These are phyloP conservation scores for Cheilosia impressa DNA, from an alignment of 2,888 invertebrate genomes.

Conservation along the genomic window DNA sequence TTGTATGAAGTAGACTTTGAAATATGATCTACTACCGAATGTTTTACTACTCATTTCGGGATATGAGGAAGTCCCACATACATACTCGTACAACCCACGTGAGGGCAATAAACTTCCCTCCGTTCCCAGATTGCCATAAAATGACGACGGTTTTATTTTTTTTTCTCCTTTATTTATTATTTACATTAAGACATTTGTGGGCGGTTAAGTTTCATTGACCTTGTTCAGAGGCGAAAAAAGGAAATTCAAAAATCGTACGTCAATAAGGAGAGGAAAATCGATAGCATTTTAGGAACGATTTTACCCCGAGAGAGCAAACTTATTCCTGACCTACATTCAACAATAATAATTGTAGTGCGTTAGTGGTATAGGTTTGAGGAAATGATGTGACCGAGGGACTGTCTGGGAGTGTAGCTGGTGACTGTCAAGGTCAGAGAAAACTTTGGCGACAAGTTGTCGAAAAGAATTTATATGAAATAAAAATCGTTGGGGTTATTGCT, in stretches of 20 bases:
- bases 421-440: constrained; percentile 16
- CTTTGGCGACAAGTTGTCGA: constrained; percentile 32
- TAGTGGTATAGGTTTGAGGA: not conserved
- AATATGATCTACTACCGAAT: not conserved
- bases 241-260: not conserved
- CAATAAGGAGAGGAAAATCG: constrained; percentile 18
- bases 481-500: not conserved
- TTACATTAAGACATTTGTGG: not conserved
- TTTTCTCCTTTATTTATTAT: no score
- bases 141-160: constrained; percentile 41
- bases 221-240: constrained; percentile 3
- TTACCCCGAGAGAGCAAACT: not conserved
- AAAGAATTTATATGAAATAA: not conserved
- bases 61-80: not conserved
- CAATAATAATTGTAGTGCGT: constrained; percentile 2
- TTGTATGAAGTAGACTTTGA: not conserved
- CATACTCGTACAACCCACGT: constrained; percentile 10
- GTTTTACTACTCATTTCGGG: not conserved
- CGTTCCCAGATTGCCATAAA: constrained; percentile 44
- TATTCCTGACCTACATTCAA: constrained; percentile 41
- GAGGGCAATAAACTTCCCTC: constrained; percentile 45
- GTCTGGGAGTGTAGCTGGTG: constrained; percentile 6
- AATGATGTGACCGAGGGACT: constrained; percentile 12
- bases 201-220: constrained; percentile 22
- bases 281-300: constrained; percentile 20